These are phyloP conservation scores for Goniozus legneri DNA, from an alignment of 1,140 invertebrate species.

Conservation along the genomic window DNA sequence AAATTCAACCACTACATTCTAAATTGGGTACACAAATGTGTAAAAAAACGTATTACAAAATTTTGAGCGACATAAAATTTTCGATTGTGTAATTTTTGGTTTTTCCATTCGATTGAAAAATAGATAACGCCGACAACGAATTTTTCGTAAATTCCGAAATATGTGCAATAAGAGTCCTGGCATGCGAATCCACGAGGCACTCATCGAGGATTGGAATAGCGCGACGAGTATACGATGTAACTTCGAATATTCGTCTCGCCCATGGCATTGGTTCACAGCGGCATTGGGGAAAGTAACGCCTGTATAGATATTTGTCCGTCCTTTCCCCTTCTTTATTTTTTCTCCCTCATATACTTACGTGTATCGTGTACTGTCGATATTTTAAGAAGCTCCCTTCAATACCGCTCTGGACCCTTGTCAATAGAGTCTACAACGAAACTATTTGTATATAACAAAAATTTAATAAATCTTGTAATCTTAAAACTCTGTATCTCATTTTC, in stretches of 20 bases:
- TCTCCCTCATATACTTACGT: too few relatives aligned
- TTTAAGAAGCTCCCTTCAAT: constrained; percentile 33
- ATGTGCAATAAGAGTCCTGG: constrained; percentile 21
- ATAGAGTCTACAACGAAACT: constrained; percentile 29
- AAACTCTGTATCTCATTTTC: not conserved
- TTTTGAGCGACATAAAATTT: too few relatives aligned
- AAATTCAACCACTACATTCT: too few relatives aligned
- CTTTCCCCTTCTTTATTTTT: constrained; percentile 1
- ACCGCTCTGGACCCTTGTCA: constrained; percentile 51
- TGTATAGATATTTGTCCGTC: constrained; percentile 31
- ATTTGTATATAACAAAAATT: constrained; percentile 30
- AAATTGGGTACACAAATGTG: too few relatives aligned
- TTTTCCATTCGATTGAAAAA: too few relatives aligned
- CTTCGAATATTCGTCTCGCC: constrained; percentile 11
- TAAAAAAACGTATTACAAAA: too few relatives aligned
- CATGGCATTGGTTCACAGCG: constrained; percentile 49
- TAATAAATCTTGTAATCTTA: constrained; percentile 33
- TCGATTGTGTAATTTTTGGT: too few relatives aligned
- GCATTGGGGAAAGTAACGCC: constrained; percentile 41
- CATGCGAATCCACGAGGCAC: constrained; percentile 1
- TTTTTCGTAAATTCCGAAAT: too few relatives aligned
- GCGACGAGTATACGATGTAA: too few relatives aligned
- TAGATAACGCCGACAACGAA: too few relatives aligned
- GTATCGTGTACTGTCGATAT: too few relatives aligned
- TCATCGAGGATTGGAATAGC: constrained; percentile 9